phyloP scores from a whole-genome alignment of 2,113 vertebrate genomes.

The Lutjanus erythropterus region DNA sequence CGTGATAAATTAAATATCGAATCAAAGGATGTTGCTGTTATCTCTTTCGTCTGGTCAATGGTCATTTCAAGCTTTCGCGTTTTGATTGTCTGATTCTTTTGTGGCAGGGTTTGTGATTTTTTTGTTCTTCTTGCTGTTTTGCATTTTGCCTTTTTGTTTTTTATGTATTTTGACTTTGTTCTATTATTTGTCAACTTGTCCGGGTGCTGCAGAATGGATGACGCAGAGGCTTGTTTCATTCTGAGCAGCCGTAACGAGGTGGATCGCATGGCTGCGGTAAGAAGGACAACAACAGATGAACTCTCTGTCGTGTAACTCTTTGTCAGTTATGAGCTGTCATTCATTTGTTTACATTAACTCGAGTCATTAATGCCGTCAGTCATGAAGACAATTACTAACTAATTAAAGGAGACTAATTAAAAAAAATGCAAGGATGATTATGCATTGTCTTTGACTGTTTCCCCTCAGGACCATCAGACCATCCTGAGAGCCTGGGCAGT shows the following conservation, averaged over 20 bases:
- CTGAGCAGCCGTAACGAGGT: conserved; percentile 96
- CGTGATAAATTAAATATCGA: background rate
- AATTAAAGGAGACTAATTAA: conserved; percentile 16
- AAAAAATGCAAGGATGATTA: background rate
- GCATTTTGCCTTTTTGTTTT: conserved; percentile 15
- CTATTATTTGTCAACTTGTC: conserved; percentile 26
- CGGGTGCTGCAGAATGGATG: conserved; percentile 90
- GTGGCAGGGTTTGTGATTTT: background rate
- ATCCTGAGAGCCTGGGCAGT: conserved; percentile 98
- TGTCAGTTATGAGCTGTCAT: background rate
- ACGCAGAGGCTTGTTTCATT: conserved; percentile 97
- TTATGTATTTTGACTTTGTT: conserved; percentile 10
- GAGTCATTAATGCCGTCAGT: conserved; percentile 17
- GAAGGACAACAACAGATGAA: conserved; percentile 64
- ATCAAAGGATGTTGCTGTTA: background rate
- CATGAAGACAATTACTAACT: background rate
- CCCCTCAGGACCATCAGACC: conserved; percentile 94
- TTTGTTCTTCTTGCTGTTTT: background rate
- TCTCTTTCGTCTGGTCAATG: background rate
- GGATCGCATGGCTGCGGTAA: conserved; percentile 96
- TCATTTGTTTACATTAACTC: conserved; percentile 5
- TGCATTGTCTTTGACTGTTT: conserved; percentile 10
- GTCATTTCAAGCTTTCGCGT: background rate
- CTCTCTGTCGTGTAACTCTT: background rate
- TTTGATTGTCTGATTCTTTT: background rate